These are phyloP conservation scores for Dallia pectoralis DNA, from an alignment of 2,797 vertebrate genomes.

Conservation along the genomic window DNA sequence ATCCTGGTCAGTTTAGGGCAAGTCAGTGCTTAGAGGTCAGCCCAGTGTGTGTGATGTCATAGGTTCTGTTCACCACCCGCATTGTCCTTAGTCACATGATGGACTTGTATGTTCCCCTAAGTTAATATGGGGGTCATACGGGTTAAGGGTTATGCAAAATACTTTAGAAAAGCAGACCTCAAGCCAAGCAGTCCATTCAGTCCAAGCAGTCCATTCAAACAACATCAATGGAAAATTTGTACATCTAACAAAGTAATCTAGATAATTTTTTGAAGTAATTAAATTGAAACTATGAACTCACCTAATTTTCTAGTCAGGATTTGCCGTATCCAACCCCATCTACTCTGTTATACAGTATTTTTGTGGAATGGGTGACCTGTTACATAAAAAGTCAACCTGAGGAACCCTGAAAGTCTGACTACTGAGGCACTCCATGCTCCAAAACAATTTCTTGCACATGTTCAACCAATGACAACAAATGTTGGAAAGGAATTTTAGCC, in stretches of 20 bases:
- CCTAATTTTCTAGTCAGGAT: background rate
- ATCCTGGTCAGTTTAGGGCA: background rate
- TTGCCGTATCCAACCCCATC: background rate
- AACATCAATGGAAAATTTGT: background rate
- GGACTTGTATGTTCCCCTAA: background rate
- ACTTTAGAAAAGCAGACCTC: background rate
- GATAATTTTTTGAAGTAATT: background rate
- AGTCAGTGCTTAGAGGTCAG: background rate
- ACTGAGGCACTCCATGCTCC: background rate
- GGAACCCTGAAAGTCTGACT: background rate
- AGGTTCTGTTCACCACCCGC: background rate
- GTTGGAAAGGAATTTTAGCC: background rate
- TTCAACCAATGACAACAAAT: background rate
- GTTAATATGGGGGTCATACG: background rate
- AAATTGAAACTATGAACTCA: background rate
- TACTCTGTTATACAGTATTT: background rate
- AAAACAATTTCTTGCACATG: background rate
- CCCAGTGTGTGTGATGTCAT: slow-evolving; percentile 6
- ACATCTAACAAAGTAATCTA: background rate
- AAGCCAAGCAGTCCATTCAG: too few relatives aligned
- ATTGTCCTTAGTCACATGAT: background rate
- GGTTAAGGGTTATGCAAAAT: slow-evolving; percentile 8
- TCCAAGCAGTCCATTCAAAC: background rate
- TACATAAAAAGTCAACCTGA: background rate
- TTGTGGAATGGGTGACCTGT: slow-evolving; percentile 25